These are phyloP conservation scores for Lasioglossum oenotherae DNA, from an alignment of 2,888 invertebrate genomes.

Conservation along the genomic window DNA sequence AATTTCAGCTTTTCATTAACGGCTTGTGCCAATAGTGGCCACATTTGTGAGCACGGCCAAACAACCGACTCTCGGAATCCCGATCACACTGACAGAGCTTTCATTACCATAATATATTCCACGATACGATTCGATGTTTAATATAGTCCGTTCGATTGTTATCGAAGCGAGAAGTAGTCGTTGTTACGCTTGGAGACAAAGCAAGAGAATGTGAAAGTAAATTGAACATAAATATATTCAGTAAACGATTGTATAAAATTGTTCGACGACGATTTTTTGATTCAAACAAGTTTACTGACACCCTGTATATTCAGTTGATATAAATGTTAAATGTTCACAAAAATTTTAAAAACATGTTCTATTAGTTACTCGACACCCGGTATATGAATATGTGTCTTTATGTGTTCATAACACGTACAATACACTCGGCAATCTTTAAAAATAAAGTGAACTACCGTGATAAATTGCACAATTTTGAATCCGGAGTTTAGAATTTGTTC, in stretches of 20 bases:
- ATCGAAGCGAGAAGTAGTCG: neutral
- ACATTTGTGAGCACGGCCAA: conserved; percentile 33
- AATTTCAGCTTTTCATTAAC: conserved; percentile 57
- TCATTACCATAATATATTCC: conserved; percentile 36
- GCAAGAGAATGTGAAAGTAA: neutral
- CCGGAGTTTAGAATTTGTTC: too few relatives aligned
- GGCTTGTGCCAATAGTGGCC: conserved; percentile 36
- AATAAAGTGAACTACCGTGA: too few relatives aligned
- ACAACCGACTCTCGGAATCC: conserved; percentile 24
- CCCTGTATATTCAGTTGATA: too few relatives aligned
- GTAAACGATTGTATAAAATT: neutral
- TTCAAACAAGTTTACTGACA: neutral
- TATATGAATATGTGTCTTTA: neutral
- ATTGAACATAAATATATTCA: neutral
- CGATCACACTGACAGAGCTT: conserved; percentile 12
- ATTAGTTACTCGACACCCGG: neutral
- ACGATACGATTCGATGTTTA: neutral
- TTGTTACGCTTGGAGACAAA: neutral
- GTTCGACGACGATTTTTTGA: neutral
- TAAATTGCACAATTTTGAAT: too few relatives aligned
- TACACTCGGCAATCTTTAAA: too few relatives aligned
- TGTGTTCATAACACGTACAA: too few relatives aligned
- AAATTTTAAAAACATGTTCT: neutral
- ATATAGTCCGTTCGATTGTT: neutral
- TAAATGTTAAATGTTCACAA: too few relatives aligned